Evolutionary conservation across 2,113 vertebrate genomes (phyloP).

Genomic region (Gymnocephalus cernua): DNA sequence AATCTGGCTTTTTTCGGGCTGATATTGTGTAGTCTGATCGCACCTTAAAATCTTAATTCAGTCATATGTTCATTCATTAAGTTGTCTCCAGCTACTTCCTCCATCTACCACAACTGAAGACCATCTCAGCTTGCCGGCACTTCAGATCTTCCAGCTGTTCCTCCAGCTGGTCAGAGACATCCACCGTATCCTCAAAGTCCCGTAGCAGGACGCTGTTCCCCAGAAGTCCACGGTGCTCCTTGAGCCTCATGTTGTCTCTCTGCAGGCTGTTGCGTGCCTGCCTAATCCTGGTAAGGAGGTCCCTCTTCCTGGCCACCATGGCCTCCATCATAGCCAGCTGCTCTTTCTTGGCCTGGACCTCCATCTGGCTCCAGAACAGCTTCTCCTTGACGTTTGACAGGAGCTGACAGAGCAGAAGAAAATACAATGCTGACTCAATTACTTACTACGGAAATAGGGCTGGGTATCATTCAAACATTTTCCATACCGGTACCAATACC

Average conservation of each 20-base stretch:
- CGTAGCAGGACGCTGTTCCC: conserved; percentile 82
- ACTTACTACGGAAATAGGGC: no score
- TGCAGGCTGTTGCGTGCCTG: conserved; percentile 78
- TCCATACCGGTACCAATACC: no score
- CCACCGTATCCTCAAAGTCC: conserved; percentile 86
- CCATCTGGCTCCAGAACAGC: conserved; percentile 82
- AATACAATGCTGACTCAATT: not conserved
- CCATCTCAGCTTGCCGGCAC: conserved; percentile 64
- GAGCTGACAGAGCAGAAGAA: conserved; percentile 41
- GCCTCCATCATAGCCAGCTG: conserved; percentile 77
- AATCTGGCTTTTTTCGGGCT: no score
- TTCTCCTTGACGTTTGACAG: conserved; percentile 89
- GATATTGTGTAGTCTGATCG: not conserved
- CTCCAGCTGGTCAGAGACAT: conserved; percentile 58
- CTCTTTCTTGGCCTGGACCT: conserved; percentile 72
- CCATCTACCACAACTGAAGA: conserved; percentile 63
- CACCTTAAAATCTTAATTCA: not conserved
- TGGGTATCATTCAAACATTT: no score
- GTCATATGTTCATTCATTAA: not conserved
- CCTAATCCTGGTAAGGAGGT: conserved; percentile 81
- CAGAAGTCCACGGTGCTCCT: conserved; percentile 83
- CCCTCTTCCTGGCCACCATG: conserved; percentile 69
- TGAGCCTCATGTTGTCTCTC: conserved; percentile 78
- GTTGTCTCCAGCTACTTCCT: conserved; percentile 70
- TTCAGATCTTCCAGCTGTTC: conserved; percentile 80